phyloP scores from a whole-genome alignment of 2,888 invertebrate genomes.

The Rugalucina vietnamica region DNA sequence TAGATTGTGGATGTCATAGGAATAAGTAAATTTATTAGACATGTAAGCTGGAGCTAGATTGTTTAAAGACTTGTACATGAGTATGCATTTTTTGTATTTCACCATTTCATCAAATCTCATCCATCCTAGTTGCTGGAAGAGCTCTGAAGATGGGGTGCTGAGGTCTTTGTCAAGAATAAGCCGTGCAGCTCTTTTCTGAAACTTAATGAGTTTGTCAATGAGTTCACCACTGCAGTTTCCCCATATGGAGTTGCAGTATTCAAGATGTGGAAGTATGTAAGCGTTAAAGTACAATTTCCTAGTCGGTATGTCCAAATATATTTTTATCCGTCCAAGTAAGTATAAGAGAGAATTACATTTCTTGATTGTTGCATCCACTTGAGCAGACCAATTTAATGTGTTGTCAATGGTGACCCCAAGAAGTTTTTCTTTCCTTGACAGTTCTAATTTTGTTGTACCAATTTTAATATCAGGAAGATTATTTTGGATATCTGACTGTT shows the following conservation, averaged over 20 bases:
- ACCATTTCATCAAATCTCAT: constrained; percentile 23
- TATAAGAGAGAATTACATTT: neutral
- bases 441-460: neutral
- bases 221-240: constrained; percentile 11
- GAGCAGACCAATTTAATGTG: neutral
- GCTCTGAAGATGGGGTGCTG: neutral
- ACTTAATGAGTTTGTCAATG: neutral
- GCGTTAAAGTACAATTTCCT: neutral
- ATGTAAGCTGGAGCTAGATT: constrained; percentile 15
- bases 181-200: constrained; percentile 17
- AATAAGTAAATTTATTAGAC: neutral
- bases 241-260: constrained; percentile 30
- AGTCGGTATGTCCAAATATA: neutral
- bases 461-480: neutral
- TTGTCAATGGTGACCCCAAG: neutral
- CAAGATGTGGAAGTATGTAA: constrained; percentile 11
- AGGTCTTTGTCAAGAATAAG: constrained; percentile 18
- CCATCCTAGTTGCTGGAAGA: constrained; percentile 14
- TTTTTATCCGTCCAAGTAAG: neutral
- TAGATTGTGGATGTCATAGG: neutral
- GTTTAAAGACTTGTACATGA: constrained; percentile 19
- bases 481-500: neutral
- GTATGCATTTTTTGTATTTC: constrained; percentile 13
- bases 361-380: neutral
- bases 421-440: neutral